phyloP scores from a whole-genome alignment of 2,888 invertebrate species.

The Lysandra coridon region DNA sequence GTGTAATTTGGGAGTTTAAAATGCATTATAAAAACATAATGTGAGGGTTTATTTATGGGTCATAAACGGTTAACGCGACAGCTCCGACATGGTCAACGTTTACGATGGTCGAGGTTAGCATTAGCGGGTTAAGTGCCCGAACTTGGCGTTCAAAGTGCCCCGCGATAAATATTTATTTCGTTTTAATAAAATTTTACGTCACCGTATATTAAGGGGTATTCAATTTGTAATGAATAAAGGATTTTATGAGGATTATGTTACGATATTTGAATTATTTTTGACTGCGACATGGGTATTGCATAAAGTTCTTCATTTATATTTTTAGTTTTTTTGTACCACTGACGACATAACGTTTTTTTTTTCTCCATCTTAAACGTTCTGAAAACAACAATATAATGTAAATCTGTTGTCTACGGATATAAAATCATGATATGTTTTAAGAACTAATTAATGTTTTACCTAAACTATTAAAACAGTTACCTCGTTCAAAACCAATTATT shows the following conservation, averaged over 20 bases:
- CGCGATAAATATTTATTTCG: slow-evolving; percentile 13
- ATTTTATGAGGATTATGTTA: not conserved
- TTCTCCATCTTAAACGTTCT: too few relatives aligned
- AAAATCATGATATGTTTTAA: not conserved
- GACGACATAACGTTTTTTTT: too few relatives aligned
- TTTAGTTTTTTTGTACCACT: too few relatives aligned
- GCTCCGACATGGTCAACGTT: slow-evolving; percentile 21
- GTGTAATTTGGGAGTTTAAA: slow-evolving; percentile 16
- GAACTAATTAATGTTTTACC: not conserved
- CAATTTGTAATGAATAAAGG: slow-evolving; percentile 3
- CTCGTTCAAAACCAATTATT: slow-evolving; percentile 2
- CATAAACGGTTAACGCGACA: slow-evolving; percentile 18
- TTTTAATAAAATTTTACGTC: slow-evolving; percentile 7
- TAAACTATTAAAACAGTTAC: not conserved
- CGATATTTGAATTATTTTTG: not conserved
- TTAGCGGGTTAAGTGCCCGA: not conserved
- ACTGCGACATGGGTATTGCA: not conserved
- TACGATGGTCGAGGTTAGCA: slow-evolving; percentile 22
- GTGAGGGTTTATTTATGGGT: slow-evolving; percentile 24
- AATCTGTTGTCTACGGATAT: not conserved
- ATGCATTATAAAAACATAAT: slow-evolving; percentile 19
- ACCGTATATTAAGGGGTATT: not conserved
- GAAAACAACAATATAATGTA: not conserved
- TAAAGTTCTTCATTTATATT: not conserved
- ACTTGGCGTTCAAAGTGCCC: not conserved